Evolutionary conservation across 2,113 vertebrate species (phyloP), one percentile per base, ranked within the genome.

Genomic region (Hiodon alosoides): DNA sequence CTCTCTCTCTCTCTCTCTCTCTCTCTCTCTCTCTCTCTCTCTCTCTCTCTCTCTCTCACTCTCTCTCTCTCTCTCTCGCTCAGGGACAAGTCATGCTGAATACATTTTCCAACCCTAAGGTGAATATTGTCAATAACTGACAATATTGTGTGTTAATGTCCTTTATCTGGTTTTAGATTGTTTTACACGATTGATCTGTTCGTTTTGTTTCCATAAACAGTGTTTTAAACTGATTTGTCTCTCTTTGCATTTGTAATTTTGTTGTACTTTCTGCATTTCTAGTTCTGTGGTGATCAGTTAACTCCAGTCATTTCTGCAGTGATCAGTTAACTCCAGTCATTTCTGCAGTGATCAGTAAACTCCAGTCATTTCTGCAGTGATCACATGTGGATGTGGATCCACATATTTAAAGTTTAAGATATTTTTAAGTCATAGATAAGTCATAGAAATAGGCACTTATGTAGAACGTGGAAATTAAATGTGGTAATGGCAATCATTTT

Each of bases 151-250:
- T 50, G 57, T 71, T 31, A 52, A 13, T 74, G 7, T 74, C 31
- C 31, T 31, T 31, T n/a, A n/a, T 70, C 10, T 14, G 14, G 51
- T 14, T 65, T 60, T 59, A 13, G 66, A 66, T 16, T 67, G 53
- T 78, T 64, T 57, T 47, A 54, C 7, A 46, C 52, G 48, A 62
- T 72, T 70, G 8, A 14, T n/a, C 31, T 60, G 16, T 50, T 57
- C 14, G 16, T 55, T 11, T 59, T 59, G 55, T 79, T 76, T 75
- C 58, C 71, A 79, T 81, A 81, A 83, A 83, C 67, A 51, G 62
- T 72, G 46, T 78, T 83, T 76, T 17, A 17, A 4, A 47, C 16
- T 69, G 14, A 53, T 54, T 64, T 13, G 51, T 53, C 4, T 52
- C 1, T 55, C 14, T 73, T 53, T 3, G 64, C 60, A 52, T 14